Base-by-base conservation (phyloP, 2,888 invertebrate species). In the Parnassius glacialis region DNA sequence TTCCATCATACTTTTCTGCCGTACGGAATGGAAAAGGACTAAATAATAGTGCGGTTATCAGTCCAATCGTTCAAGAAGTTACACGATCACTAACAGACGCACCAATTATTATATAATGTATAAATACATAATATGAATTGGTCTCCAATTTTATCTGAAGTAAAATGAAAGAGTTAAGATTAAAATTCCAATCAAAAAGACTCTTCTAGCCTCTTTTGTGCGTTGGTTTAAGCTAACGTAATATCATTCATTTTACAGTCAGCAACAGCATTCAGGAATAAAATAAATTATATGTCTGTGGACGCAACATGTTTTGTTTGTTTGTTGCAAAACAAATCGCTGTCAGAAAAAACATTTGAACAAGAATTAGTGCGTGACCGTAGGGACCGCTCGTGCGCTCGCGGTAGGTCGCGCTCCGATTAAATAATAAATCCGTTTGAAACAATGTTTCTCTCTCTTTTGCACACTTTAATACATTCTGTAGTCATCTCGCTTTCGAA, bases 401-500 rank as follows among this genome's bases (percentile, higher is more conserved):
- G 56, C n/a, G n/a, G n/a, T n/a, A n/a, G n/a, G n/a, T n/a, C n/a
- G n/a, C n/a, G n/a, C n/a, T n/a, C n/a, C n/a, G 61, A 47, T 57
- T 57, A 57, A 61, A 57, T 61, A 61, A 57, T 61, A 61, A 57
- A 61, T 61, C 45, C 61, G 47, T 61, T 61, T 61, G 52, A 52
- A 61, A 61, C 61, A 52, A 61, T 57, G 48, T 57, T 47, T 34
- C 25, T 52, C 9, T 53, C 54, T 56, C 53, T 48, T 45, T 41
- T 43, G 43, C 25, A 45, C 20, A 12, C 44, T 44, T 55, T 25
- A 51, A 41, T 16, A 7, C 3, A 25, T 16, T 59, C 16, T 41
- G 16, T 52, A 42, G 51, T 34, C 53, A 58, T 71, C 78, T 83
- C 81, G 96, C 96, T 93, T 95, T 94, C 76, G 93, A 93, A 87